A percentile compares a stretch with the other conserved stretches of the same genome.
phyloP scores from a whole-genome alignment of 1,140 invertebrate species.

The Colletes latitarsis region DNA sequence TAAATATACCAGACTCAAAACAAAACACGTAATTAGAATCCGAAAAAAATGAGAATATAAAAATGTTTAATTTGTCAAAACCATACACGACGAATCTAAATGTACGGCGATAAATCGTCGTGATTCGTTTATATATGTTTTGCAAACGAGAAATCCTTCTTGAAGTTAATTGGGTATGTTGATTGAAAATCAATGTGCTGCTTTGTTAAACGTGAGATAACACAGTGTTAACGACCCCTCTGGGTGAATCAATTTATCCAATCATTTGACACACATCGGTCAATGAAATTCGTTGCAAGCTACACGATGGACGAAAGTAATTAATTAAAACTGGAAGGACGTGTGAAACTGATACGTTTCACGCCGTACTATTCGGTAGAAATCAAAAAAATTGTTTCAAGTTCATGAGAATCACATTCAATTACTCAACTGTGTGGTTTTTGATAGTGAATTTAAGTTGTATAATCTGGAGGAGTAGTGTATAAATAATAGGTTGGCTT shows the following conservation, averaged over 20 bases:
- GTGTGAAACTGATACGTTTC: background rate
- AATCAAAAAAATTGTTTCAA: background rate
- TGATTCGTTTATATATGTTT: background rate
- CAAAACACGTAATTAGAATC: background rate
- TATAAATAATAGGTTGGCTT: too few relatives aligned
- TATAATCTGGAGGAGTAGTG: too few relatives aligned
- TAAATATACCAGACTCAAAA: too few relatives aligned
- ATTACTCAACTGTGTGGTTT: too few relatives aligned
- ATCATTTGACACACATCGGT: background rate
- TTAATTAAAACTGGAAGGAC: background rate
- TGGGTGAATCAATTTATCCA: slow-evolving; percentile 17
- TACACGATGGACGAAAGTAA: background rate
- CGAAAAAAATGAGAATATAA: background rate
- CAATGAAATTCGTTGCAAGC: background rate
- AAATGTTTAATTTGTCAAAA: too few relatives aligned
- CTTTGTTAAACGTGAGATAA: slow-evolving; percentile 1
- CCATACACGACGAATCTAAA: background rate
- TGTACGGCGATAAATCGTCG: background rate
- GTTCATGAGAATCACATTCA: too few relatives aligned
- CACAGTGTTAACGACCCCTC: background rate
- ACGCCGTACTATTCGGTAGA: background rate
- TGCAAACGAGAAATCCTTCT: background rate
- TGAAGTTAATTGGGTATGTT: slow-evolving; percentile 8
- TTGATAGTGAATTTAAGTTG: too few relatives aligned
- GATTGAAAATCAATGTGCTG: slow-evolving; percentile 22